phyloP scores from a whole-genome alignment of 2,888 invertebrate genomes.

The Ormia ochracea region DNA sequence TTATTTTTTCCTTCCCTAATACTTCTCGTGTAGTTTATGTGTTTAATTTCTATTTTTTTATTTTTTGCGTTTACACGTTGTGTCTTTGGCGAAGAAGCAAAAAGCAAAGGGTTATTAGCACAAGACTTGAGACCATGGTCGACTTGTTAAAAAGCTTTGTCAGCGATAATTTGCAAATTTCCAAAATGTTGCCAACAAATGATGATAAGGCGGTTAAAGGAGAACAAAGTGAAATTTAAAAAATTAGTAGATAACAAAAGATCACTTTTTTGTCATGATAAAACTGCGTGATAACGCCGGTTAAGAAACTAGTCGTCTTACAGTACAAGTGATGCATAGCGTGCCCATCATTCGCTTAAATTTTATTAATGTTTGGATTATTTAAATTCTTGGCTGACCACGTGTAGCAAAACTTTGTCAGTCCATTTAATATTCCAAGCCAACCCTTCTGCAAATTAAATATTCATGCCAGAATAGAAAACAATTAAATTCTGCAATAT shows the following conservation, averaged over 20 bases:
- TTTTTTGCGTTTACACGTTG: slow-evolving; percentile 13
- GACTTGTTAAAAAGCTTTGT: slow-evolving; percentile 35
- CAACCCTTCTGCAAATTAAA: slow-evolving; percentile 15
- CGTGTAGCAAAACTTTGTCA: background rate
- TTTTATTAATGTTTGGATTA: background rate
- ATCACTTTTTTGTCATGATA: too few relatives aligned
- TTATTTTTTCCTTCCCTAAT: background rate
- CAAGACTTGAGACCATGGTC: slow-evolving; percentile 1
- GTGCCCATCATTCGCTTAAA: background rate
- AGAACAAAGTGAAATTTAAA: slow-evolving; percentile 2
- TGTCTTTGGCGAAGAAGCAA: slow-evolving; percentile 26
- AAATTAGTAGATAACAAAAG: slow-evolving; percentile 6
- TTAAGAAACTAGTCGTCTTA: too few relatives aligned
- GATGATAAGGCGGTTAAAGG: background rate
- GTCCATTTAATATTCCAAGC: slow-evolving; percentile 19
- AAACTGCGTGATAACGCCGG: too few relatives aligned
- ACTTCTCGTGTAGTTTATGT: background rate
- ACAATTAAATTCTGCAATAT: slow-evolving; percentile 29
- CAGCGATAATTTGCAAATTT: slow-evolving; percentile 30
- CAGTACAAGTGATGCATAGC: too few relatives aligned
- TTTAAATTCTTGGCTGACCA: background rate
- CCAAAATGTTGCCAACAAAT: slow-evolving; percentile 1
- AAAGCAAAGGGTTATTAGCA: slow-evolving; percentile 15
- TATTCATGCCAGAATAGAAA: slow-evolving; percentile 10
- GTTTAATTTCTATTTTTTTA: too few relatives aligned